phyloP scores from a whole-genome alignment of 2,113 vertebrate species.

The Aythya baeri region DNA sequence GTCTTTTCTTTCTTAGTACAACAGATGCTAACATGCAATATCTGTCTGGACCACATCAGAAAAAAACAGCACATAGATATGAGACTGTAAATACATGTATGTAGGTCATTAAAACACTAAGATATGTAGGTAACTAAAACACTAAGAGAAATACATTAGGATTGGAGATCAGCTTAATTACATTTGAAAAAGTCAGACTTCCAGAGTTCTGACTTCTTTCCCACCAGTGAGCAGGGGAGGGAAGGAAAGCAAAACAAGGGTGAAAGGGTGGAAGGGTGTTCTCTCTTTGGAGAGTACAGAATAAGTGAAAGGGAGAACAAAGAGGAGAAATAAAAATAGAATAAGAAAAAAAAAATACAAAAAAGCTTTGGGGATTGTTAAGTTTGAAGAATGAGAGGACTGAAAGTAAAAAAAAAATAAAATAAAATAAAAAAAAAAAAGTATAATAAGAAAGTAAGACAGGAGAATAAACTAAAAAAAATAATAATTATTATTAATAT shows the following conservation, averaged over 20 bases:
- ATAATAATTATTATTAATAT: background rate
- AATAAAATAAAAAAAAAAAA: background rate
- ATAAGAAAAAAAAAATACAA: background rate
- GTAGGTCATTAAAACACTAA: background rate
- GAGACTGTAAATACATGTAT: background rate
- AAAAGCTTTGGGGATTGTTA: background rate
- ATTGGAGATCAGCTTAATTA: background rate
- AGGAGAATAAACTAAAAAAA: background rate
- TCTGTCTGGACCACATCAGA: background rate
- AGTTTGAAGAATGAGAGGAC: conserved; percentile 13
- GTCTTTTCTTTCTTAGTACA: background rate
- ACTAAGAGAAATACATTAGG: background rate
- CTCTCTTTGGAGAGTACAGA: background rate
- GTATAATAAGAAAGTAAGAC: background rate
- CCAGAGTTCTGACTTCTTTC: background rate
- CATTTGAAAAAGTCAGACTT: background rate
- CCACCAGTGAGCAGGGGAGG: background rate
- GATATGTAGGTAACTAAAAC: background rate
- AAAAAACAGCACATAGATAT: background rate
- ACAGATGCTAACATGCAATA: background rate
- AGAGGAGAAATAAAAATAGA: background rate
- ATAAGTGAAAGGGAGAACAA: conserved; percentile 22
- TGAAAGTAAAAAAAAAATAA: background rate
- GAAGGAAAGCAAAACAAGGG: background rate
- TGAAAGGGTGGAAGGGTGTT: background rate